Conservation (phyloP, 2,113 vertebrate species). For the Amazona guildingii region DNA sequence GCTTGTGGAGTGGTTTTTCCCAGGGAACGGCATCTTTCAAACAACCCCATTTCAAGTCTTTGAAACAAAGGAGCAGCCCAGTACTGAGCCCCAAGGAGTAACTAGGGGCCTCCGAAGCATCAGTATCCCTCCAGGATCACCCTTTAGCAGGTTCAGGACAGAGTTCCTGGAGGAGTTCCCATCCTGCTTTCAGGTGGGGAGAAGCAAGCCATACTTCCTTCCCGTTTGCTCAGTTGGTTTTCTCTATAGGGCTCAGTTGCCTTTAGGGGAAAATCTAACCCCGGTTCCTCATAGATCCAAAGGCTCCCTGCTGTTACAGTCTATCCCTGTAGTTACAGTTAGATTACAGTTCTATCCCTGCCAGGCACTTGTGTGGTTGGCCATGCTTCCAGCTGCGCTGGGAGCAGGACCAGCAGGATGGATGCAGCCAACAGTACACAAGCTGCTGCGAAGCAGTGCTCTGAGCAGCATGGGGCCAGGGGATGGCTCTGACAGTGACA, state of each 20-base stretch:
- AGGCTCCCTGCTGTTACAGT: background rate
- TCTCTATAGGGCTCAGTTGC: background rate
- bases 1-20: background rate
- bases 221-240: background rate
- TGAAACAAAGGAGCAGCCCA: background rate
- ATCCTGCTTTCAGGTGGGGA: background rate
- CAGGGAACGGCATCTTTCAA: background rate
- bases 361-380: background rate
- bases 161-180: background rate
- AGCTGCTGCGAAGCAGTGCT: rapidly evolving
- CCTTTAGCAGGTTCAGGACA: background rate
- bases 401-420: background rate
- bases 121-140: background rate
- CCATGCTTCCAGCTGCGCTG: background rate
- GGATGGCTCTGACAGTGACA: rapidly evolving
- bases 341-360: background rate
- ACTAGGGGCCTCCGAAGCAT: background rate
- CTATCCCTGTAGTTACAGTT: background rate
- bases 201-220: background rate
- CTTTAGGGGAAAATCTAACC: background rate
- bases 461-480: rapidly evolving
- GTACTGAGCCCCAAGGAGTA: background rate
- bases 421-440: background rate
- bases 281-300: background rate
- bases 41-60: background rate